Evolutionary conservation across 2,888 invertebrate genomes (phyloP).

Genomic region (Patella depressa): DNA sequence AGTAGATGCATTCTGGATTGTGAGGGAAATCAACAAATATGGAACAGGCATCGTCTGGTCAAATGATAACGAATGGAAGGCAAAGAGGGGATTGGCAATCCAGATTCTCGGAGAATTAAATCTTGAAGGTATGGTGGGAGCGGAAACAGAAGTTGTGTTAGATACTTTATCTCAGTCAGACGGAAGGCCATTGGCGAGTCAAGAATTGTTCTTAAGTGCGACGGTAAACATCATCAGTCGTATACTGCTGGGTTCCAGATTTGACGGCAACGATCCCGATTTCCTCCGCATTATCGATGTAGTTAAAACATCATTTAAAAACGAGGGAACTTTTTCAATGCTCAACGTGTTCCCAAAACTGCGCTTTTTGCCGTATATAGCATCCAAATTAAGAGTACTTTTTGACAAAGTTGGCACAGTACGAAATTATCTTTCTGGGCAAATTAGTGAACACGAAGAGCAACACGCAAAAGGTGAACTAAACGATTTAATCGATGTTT

Average conservation of each 20-base stretch:
- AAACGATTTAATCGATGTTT: neutral
- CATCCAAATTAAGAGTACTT: neutral
- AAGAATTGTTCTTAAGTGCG: too few species aligned
- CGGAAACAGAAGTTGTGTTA: too few species aligned
- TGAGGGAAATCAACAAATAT: neutral
- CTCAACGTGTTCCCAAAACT: neutral
- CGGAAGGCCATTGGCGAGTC: too few species aligned
- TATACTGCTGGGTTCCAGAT: neutral
- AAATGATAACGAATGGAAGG: neutral
- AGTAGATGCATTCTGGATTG: neutral
- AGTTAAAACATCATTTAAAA: neutral
- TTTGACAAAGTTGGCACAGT: neutral
- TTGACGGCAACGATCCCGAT: neutral
- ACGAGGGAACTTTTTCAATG: neutral
- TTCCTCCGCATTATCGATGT: neutral
- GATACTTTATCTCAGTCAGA: too few species aligned
- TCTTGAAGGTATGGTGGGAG: too few species aligned
- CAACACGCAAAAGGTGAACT: neutral
- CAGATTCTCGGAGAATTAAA: too few species aligned
- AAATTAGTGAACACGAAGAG: neutral
- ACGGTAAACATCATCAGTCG: too few species aligned
- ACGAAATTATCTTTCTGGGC: neutral
- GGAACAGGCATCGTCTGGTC: slow-evolving; percentile 3
- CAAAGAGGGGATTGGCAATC: too few species aligned
- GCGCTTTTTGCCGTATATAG: neutral